Evolutionary conservation across 2,113 vertebrate species (phyloP), one percentile per base, ranked within the genome.

Genomic region (Dendropsophus ebraccatus): DNA sequence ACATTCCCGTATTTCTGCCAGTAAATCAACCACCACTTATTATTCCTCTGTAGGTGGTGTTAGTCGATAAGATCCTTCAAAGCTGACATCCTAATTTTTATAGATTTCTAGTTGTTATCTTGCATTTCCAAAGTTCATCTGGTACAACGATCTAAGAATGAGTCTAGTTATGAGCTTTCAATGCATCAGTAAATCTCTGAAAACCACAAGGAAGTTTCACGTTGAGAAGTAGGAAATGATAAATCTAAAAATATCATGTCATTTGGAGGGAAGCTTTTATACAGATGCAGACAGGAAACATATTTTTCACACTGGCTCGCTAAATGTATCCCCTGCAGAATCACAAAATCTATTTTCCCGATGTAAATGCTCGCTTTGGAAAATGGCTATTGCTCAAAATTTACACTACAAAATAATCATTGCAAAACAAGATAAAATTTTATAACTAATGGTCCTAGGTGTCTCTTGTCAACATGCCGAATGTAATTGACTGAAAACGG

Each of bases 171-270:
- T 86, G 65, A 81, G 76, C 75, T 94, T 93, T 90, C 90, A 92
- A 91, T 88, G 81, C 86, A 92, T 87, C 89, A 45, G 87, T 93
- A 87, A 94, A 94, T 93, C 93, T 93, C 93, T 88, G 81, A 81
- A 91, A 91, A 91, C 89, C 90, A 90, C 56, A 88, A 92, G 91
- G 88, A 91, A 92, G 91, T 90, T 86, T 90, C 91, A 89, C 89
- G 91, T 87, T 81, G 88, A 92, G 90, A 87, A 92, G 90, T 84
- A 86, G 89, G 93, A 85, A 92, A 90, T 82, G 90, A 94, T 92
- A 91, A 92, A 91, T 93, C 91, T 92, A 86, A 90, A 88, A 93
- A 90, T 91, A 92, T 93, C 94, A 94, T 94, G 92, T 93, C 93
- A 94, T 94, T 93, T 92, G 94, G 91, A 91, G 92, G 90, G 88